Evolutionary conservation across 2,888 invertebrate species (phyloP).

Genomic region (Bombylius major): DNA sequence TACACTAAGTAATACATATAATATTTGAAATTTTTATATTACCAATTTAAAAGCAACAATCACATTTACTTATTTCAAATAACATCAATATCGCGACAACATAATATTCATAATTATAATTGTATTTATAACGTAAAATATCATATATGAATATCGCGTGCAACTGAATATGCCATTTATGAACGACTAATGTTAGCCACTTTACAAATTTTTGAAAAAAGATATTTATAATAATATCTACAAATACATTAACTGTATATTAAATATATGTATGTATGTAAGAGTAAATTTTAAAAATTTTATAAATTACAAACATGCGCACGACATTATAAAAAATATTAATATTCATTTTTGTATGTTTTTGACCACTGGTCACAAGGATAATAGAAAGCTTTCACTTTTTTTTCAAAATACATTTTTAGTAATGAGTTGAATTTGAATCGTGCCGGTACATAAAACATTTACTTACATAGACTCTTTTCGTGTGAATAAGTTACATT

Average conservation of each 20-base stretch:
- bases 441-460: not conserved
- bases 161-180: not conserved
- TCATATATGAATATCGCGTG: not conserved
- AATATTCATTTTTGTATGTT: no score
- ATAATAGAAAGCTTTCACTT: not conserved
- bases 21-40: no score
- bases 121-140: no score
- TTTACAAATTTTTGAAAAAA: not conserved
- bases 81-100: no score
- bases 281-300: no score
- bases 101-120: no score
- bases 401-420: not conserved
- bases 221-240: not conserved
- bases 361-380: not conserved
- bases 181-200: not conserved
- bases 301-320: not conserved
- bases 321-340: not conserved
- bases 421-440: not conserved
- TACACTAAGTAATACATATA: no score
- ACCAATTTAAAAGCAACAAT: no score
- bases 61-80: no score
- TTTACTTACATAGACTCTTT: no score
- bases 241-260: not conserved
- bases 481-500: no score
- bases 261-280: not conserved